These are phyloP conservation scores for Ptilonorhynchus violaceus DNA, from an alignment of 2,113 vertebrate species.

Conservation along the genomic window DNA sequence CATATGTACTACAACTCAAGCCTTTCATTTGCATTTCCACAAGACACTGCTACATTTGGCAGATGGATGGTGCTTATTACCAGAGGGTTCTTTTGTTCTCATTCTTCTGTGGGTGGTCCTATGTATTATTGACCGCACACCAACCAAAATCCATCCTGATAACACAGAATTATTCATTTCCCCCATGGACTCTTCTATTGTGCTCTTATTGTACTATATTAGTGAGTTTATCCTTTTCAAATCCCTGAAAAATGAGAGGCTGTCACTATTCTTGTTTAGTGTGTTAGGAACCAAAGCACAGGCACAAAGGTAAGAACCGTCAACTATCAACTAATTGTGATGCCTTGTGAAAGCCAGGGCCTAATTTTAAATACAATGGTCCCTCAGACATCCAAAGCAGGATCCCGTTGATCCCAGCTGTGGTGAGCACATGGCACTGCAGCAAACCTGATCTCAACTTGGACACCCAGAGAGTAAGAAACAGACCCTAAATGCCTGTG, in stretches of 20 bases:
- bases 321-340: neutral
- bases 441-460: neutral
- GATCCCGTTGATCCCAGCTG: neutral
- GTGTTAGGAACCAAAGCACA: neutral
- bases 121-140: neutral
- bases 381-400: neutral
- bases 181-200: neutral
- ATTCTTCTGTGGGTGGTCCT: constrained; percentile 2
- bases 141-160: neutral
- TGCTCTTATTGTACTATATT: neutral
- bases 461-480: neutral
- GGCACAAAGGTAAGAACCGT: neutral
- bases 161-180: constrained; percentile 41
- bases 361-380: neutral
- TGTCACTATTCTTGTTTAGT: neutral
- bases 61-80: neutral
- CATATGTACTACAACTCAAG: neutral
- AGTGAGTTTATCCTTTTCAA: neutral
- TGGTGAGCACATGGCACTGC: neutral
- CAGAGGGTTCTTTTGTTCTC: neutral
- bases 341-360: neutral
- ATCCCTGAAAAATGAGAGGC: neutral
- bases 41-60: neutral
- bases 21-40: neutral
- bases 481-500: neutral